Evolutionary conservation across 2,113 vertebrate genomes (phyloP).

Genomic region (Hirundichthys speculiger): DNA sequence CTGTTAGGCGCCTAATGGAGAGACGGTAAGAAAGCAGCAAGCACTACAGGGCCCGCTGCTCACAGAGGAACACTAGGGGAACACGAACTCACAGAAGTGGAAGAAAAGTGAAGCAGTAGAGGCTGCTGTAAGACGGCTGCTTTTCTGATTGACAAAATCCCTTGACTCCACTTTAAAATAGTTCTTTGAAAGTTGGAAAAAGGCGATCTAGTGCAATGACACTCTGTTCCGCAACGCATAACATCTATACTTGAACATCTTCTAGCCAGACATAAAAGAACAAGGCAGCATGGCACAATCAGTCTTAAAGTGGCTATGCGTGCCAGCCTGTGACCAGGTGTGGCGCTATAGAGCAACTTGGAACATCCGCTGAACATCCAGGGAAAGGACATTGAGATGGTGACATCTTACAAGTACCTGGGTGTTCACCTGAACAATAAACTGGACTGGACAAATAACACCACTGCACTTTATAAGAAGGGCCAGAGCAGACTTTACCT

Average conservation of each 20-base stretch:
- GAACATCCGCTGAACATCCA: too few species aligned
- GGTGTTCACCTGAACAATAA: too few species aligned
- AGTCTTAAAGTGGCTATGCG: too few species aligned
- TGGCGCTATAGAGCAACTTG: too few species aligned
- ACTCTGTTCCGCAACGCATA: neutral
- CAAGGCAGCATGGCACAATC: too few species aligned
- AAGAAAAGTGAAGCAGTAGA: conserved; percentile 36
- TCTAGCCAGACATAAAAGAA: neutral
- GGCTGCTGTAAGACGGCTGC: conserved; percentile 39
- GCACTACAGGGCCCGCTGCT: conserved; percentile 70
- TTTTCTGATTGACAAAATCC: conserved; percentile 42
- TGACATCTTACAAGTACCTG: too few species aligned
- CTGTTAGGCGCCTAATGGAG: conserved; percentile 81
- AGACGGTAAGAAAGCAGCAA: conserved; percentile 71
- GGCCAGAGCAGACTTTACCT: too few species aligned
- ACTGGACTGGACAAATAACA: too few species aligned
- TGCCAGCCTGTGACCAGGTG: too few species aligned
- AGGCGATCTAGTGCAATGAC: neutral
- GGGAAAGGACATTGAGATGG: too few species aligned
- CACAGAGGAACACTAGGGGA: conserved; percentile 57
- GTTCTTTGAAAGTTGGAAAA: conserved; percentile 21
- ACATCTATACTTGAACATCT: neutral
- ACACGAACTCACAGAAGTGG: conserved; percentile 58
- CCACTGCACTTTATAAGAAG: too few species aligned
- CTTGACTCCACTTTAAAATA: neutral